These are phyloP conservation scores for Buathra laborator DNA, from an alignment of 2,888 invertebrate genomes.

Conservation along the genomic window DNA sequence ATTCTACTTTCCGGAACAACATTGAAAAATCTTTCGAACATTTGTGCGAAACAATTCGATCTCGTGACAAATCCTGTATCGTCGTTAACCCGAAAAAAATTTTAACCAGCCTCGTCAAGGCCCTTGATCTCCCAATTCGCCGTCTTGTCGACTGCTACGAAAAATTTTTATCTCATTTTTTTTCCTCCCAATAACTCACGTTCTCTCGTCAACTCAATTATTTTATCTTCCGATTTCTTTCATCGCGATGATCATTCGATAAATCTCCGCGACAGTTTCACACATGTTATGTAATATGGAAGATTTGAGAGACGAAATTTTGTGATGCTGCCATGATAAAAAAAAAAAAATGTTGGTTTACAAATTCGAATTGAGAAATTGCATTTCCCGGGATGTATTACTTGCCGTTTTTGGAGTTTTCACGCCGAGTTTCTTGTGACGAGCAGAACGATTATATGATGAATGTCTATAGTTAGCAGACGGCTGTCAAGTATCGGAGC, in stretches of 20 bases:
- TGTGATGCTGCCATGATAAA: constrained; percentile 76
- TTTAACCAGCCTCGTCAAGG: neutral
- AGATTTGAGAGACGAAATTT: constrained; percentile 71
- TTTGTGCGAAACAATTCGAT: neutral
- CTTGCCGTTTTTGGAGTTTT: neutral
- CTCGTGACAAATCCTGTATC: neutral
- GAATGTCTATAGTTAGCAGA: neutral
- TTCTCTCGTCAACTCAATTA: constrained; percentile 24
- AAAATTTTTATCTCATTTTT: constrained; percentile 68
- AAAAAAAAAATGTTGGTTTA: constrained; percentile 55
- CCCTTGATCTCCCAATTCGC: constrained; percentile 45
- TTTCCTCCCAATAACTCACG: constrained; percentile 4
- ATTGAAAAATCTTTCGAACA: neutral
- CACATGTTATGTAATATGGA: constrained; percentile 80
- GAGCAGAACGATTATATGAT: constrained; percentile 5
- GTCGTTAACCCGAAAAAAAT: neutral
- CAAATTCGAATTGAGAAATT: constrained; percentile 4
- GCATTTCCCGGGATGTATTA: neutral
- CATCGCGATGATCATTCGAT: neutral
- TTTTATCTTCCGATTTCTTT: neutral
- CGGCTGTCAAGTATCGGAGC: constrained; percentile 15
- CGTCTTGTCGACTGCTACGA: constrained; percentile 81
- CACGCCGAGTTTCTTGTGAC: neutral
- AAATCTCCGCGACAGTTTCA: constrained; percentile 67
- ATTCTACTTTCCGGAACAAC: constrained; percentile 30